Percentiles rank a stretch among this genome's conserved stretches.
phyloP scores from a whole-genome alignment of 2,113 vertebrate species.

The Leiothrix lutea region DNA sequence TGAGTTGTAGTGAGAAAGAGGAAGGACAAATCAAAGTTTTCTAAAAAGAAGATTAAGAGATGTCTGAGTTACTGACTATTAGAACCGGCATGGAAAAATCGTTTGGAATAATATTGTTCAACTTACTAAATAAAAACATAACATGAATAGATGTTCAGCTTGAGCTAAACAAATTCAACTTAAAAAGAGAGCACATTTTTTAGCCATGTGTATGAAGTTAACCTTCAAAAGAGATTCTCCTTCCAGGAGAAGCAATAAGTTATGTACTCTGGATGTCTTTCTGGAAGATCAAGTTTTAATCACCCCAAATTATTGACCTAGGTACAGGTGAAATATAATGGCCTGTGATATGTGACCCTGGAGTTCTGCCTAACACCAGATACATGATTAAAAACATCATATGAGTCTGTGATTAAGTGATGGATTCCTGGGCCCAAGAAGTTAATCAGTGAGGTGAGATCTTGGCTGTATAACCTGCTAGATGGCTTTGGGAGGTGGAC shows the following conservation, averaged over 20 bases:
- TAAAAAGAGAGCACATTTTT: neutral
- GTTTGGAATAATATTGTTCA: neutral
- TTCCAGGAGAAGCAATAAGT: neutral
- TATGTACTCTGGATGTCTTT: neutral
- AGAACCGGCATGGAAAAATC: neutral
- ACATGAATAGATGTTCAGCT: neutral
- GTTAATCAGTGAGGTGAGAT: neutral
- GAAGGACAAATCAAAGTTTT: neutral
- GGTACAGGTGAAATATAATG: neutral
- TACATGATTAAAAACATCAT: neutral
- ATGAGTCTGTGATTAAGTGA: neutral
- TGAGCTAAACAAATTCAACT: neutral
- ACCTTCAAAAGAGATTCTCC: neutral
- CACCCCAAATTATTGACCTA: neutral
- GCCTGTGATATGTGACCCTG: neutral
- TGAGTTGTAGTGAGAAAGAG: neutral
- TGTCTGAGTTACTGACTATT: neutral
- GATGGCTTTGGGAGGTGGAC: neutral
- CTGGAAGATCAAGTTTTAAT: neutral
- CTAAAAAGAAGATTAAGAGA: neutral
- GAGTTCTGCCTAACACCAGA: neutral
- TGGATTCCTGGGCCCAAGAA: neutral
- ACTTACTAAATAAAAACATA: neutral
- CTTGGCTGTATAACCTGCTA: neutral
- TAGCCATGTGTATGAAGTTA: neutral